Evolutionary conservation across 2,888 invertebrate species (phyloP), one percentile per base, ranked within the genome.

Genomic region (Dynastes tityus): DNA sequence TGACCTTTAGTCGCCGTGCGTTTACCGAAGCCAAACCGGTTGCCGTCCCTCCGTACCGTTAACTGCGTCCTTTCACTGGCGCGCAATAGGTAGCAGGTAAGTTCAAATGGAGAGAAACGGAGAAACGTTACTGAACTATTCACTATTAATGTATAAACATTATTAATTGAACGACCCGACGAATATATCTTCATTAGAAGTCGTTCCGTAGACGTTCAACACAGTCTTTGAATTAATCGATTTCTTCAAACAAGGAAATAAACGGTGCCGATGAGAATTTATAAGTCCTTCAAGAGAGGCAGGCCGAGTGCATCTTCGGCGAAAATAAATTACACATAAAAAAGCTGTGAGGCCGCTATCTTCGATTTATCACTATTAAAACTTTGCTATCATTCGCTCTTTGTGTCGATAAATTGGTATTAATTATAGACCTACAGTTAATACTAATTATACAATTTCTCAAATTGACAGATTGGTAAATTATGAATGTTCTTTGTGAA

Each of bases 1-100:
- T 71, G 64, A 78, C 78, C 65, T 79, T 61, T 51, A 55, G 37
- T 65, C 45, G 49, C 40, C 32, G 45, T 16, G 45, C 40, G 45
- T 73, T 63, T 53, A 51, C 49, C 27, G 67, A 64, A 53, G 27
- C 13, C 22, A 40, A 67, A 67, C 55, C 29, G 13, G 67, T 58
- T 77, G 8, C 45, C 45, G 16, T 40, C 22, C 22, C 16, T 61
- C 37, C 6, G 6, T 37, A 6, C 6, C n/a, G 3, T 55, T 32
- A 61, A 58, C 4, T 73, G 58, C 40, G 37, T n/a, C 1, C 63
- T 61, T 61, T 61, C 27, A 61, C 2, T 37, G n/a, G 13, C 55
- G 11, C 16, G 16, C n/a, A n/a, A n/a, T 53, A n/a, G 53, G 55
- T 22, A 55, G 55, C 22, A 55, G 5, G 22, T 55, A 55, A 55